Percentiles rank a stretch among this genome's conserved stretches.
phyloP scores from a whole-genome alignment of 2,113 vertebrate species.

The Chascanopsetta lugubris region DNA sequence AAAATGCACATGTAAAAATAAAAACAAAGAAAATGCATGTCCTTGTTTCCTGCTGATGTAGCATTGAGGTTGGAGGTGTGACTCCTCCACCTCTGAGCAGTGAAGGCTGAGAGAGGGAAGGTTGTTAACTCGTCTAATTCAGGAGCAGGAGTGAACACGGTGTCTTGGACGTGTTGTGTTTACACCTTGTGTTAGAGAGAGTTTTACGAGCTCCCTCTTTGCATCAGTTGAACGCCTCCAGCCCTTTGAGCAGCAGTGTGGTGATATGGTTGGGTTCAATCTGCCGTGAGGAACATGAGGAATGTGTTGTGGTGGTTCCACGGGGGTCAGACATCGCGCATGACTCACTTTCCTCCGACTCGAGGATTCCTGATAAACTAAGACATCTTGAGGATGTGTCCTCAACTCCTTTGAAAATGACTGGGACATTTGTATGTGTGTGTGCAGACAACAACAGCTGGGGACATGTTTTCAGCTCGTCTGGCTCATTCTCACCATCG shows the following conservation, averaged over 20 bases:
- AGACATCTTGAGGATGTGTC: no score
- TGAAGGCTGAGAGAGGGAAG: not conserved
- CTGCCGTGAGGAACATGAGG: not conserved
- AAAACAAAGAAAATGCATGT: constrained; percentile 13
- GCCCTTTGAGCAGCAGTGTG: not conserved
- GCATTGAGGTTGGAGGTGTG: not conserved
- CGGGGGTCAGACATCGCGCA: no score
- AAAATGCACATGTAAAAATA: not conserved
- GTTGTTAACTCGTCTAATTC: constrained; percentile 2
- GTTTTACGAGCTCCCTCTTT: not conserved
- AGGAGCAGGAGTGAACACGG: not conserved
- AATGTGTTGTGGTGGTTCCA: no score
- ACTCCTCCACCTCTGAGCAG: not conserved
- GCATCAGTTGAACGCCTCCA: not conserved
- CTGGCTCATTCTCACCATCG: not conserved
- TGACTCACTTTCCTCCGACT: no score
- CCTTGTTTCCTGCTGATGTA: not conserved
- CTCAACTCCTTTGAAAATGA: not conserved
- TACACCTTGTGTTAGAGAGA: not conserved
- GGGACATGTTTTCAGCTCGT: not conserved
- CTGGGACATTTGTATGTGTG: not conserved
- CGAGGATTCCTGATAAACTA: no score
- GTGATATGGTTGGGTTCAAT: not conserved
- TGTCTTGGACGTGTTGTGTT: not conserved
- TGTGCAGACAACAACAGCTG: not conserved